Evolutionary conservation across 2,797 vertebrate genomes (phyloP).

Genomic region (Kryptopterus vitreolus): DNA sequence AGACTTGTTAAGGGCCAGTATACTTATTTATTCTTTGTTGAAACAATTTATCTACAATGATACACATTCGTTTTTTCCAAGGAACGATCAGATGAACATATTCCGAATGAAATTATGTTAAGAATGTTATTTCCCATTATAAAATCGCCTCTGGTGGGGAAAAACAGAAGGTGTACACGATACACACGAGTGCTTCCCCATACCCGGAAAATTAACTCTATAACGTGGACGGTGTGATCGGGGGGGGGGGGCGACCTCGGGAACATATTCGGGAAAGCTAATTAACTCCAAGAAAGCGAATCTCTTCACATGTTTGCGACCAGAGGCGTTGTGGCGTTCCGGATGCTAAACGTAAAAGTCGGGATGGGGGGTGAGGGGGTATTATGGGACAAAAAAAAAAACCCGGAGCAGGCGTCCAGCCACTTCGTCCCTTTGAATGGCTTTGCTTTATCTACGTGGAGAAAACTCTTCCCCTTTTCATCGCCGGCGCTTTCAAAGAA

Average conservation of each 20-base stretch:
- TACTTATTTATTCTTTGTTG: no score
- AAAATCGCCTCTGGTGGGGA: not conserved
- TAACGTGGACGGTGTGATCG: not conserved
- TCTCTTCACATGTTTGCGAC: no score
- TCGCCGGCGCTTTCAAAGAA: conserved; percentile 41
- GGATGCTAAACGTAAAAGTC: not conserved
- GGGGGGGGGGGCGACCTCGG: not conserved
- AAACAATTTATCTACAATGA: no score
- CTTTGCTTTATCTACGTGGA: conserved; percentile 16
- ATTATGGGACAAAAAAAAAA: not conserved
- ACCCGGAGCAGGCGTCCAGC: not conserved
- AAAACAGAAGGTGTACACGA: not conserved
- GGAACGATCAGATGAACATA: not conserved
- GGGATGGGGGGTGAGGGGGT: not conserved
- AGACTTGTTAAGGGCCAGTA: no score
- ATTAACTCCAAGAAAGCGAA: not conserved
- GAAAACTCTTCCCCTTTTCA: conserved; percentile 38
- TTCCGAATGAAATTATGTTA: not conserved
- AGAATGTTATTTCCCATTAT: not conserved
- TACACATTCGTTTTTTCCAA: no score
- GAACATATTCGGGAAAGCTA: not conserved
- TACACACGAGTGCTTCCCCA: not conserved
- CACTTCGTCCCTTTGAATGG: conserved; percentile 26
- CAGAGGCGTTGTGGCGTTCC: not conserved
- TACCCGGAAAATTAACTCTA: not conserved